Percentiles rank a stretch among this genome's conserved stretches.
These are phyloP conservation scores for Cichlasoma orientale DNA, from an alignment of 2,797 vertebrate species.

Conservation along the genomic window DNA sequence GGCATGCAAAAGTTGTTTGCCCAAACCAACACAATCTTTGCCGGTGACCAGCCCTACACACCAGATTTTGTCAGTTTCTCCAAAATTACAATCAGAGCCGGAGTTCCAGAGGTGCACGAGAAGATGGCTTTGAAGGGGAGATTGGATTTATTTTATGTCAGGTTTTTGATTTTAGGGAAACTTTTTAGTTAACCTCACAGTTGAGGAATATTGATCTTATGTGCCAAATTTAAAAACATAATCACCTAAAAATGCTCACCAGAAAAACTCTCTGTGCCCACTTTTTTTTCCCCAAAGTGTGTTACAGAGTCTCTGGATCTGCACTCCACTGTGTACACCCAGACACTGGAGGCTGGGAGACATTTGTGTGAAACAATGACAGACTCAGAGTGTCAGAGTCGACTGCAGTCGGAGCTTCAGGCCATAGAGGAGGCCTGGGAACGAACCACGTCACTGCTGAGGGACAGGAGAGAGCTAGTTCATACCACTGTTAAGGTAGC, in stretches of 20 bases:
- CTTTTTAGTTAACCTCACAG: background rate
- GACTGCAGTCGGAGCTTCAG: conserved; percentile 75
- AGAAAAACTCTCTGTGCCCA: background rate
- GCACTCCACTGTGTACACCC: conserved; percentile 70
- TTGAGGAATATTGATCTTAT: background rate
- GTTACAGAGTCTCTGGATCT: conserved; percentile 75
- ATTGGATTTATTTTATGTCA: background rate
- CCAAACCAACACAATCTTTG: background rate
- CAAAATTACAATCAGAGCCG: background rate
- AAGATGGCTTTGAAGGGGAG: background rate
- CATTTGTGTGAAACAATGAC: conserved; percentile 64
- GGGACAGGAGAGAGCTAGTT: conserved; percentile 63
- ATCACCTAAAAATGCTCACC: background rate
- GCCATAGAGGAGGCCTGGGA: conserved; percentile 83
- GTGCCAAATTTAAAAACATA: background rate
- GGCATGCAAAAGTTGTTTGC: background rate
- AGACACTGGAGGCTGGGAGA: conserved; percentile 76
- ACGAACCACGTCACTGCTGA: conserved; percentile 64
- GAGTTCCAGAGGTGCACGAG: background rate
- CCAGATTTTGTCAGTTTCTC: background rate
- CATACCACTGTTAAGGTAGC: conserved; percentile 81
- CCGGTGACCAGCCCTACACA: background rate
- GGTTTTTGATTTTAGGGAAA: background rate
- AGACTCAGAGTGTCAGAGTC: conserved; percentile 47
- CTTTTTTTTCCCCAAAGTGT: conserved; percentile 66